Percentiles rank a stretch among this genome's conserved stretches.
phyloP scores from a whole-genome alignment of 2,797 vertebrate genomes.

The Melanotaenia parkinsoni region DNA sequence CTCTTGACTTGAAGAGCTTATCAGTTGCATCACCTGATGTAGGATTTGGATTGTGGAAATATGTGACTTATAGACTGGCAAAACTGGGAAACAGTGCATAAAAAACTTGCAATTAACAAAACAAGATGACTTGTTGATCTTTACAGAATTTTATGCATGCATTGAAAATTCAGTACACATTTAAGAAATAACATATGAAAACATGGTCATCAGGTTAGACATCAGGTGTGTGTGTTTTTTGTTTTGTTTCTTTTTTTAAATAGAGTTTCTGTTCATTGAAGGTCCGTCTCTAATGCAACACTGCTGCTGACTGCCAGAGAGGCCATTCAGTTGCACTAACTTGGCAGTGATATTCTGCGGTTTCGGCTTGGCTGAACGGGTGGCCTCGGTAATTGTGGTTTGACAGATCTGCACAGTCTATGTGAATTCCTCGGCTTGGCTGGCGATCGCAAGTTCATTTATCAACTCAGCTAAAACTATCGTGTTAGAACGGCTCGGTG shows the following conservation, averaged over 20 bases:
- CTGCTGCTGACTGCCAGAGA: constrained; percentile 36
- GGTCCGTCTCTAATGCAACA: constrained; percentile 16
- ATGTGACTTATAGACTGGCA: neutral
- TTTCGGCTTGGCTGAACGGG: constrained; percentile 49
- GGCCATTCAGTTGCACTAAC: constrained; percentile 34
- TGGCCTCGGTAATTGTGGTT: constrained; percentile 60
- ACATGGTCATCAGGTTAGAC: neutral
- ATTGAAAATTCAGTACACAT: neutral
- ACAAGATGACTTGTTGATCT: neutral
- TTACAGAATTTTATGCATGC: neutral
- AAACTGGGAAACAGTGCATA: neutral
- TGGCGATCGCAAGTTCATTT: constrained; percentile 40
- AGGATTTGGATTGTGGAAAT: neutral
- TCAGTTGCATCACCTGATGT: neutral
- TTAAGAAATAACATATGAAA: neutral
- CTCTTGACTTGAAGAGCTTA: neutral
- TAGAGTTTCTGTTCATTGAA: constrained; percentile 26
- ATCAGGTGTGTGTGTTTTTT: constrained; percentile 13
- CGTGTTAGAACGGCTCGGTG: neutral
- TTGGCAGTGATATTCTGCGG: constrained; percentile 55
- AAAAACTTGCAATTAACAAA: neutral
- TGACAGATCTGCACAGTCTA: constrained; percentile 47
- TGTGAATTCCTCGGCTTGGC: constrained; percentile 49
- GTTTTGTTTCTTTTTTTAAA: neutral
- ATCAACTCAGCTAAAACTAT: constrained; percentile 31